Evolutionary conservation across 2,888 invertebrate genomes (phyloP).

Genomic region (Fissipunctia ypsillon): DNA sequence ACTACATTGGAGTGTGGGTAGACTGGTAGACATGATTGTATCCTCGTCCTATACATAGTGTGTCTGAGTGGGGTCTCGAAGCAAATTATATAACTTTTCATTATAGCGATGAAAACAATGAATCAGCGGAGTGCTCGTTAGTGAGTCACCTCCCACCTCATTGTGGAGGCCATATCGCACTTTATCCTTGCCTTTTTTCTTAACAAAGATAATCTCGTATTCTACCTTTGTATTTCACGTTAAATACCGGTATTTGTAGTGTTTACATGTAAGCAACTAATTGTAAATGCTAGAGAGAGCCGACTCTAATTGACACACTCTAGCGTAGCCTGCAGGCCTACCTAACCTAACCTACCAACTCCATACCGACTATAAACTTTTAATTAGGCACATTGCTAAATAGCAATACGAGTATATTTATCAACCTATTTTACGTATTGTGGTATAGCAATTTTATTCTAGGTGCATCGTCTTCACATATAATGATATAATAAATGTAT

Average conservation of each 20-base stretch:
- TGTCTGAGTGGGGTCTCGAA: conserved; percentile 57
- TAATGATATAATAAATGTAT: too few relatives aligned
- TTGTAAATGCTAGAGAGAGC: conserved; percentile 43
- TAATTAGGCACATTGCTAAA: conserved; percentile 43
- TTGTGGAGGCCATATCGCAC: conserved; percentile 60
- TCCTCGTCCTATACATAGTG: conserved; percentile 27
- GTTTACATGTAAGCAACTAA: conserved; percentile 33
- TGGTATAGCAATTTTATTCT: too few relatives aligned
- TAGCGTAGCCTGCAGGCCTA: conserved; percentile 13
- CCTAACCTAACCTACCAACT: too few relatives aligned
- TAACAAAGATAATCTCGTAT: conserved; percentile 53
- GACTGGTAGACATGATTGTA: conserved; percentile 48
- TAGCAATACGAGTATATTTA: conserved; percentile 29
- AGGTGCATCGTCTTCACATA: too few relatives aligned
- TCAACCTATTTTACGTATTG: too few relatives aligned
- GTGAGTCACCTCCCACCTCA: conserved; percentile 76
- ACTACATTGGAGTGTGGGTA: conserved; percentile 34
- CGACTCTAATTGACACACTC: conserved; percentile 55
- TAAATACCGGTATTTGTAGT: conserved; percentile 41
- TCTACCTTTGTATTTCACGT: conserved; percentile 36
- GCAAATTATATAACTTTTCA: conserved; percentile 74
- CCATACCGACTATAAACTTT: conserved; percentile 36
- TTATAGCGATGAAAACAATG: conserved; percentile 82
- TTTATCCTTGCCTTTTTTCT: conserved; percentile 59
- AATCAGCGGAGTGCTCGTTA: conserved; percentile 80